These are phyloP conservation scores for Microplitis mediator DNA, from an alignment of 1,140 invertebrate species.

Conservation along the genomic window DNA sequence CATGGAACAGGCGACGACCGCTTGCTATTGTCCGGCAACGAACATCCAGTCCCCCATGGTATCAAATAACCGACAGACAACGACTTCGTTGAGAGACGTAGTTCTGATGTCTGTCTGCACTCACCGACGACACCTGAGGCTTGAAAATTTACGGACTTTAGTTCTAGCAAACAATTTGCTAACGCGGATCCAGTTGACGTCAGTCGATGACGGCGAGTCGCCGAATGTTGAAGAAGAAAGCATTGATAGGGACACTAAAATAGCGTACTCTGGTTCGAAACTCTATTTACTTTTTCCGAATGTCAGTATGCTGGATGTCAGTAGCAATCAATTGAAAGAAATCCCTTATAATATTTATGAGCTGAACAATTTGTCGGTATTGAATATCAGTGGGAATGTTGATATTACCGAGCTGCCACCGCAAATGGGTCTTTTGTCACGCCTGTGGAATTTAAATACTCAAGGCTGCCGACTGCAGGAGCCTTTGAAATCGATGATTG, in stretches of 20 bases:
- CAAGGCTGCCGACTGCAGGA: slow-evolving; percentile 87
- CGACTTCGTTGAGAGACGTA: slow-evolving; percentile 70
- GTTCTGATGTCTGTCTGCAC: slow-evolving; percentile 81
- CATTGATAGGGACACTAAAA: slow-evolving; percentile 45
- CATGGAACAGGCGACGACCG: slow-evolving; percentile 67
- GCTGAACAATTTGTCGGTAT: slow-evolving; percentile 86
- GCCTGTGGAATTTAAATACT: slow-evolving; percentile 95
- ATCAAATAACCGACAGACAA: slow-evolving; percentile 54
- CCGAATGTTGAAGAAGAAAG: slow-evolving; percentile 47
- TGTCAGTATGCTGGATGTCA: slow-evolving; percentile 93
- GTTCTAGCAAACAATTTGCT: slow-evolving; percentile 86
- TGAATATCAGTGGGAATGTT: slow-evolving; percentile 90
- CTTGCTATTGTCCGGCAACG: slow-evolving; percentile 68
- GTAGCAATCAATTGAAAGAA: slow-evolving; percentile 81
- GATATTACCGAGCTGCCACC: slow-evolving; percentile 88
- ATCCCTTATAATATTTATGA: slow-evolving; percentile 87
- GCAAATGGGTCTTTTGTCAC: slow-evolving; percentile 90
- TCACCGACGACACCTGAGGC: slow-evolving; percentile 79
- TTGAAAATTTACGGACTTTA: slow-evolving; percentile 82
- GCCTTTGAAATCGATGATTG: slow-evolving; percentile 90
- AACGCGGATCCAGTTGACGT: slow-evolving; percentile 76
- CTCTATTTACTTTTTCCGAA: slow-evolving; percentile 84
- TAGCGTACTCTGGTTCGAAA: slow-evolving; percentile 46
- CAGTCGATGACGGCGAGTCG: slow-evolving; percentile 71
- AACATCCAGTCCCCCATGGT: slow-evolving; percentile 54